Percentiles rank a stretch among this genome's conserved stretches.
These are phyloP conservation scores for Zhengitettix transpicula DNA, from an alignment of 2,888 invertebrate species.

Conservation along the genomic window DNA sequence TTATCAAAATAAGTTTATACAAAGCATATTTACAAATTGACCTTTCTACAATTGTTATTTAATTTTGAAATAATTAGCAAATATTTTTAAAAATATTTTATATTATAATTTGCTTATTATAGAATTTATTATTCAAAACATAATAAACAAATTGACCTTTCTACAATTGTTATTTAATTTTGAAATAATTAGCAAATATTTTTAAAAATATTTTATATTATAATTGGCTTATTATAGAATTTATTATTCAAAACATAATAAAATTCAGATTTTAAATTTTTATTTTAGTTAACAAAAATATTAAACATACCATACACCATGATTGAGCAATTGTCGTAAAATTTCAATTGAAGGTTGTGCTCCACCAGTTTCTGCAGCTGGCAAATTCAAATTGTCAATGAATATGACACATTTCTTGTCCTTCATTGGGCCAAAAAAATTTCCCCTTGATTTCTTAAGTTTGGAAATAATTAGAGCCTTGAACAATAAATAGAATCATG, in stretches of 20 bases:
- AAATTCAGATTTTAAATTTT: background rate
- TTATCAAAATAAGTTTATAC: too few species aligned
- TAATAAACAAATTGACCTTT: too few species aligned
- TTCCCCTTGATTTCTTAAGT: conserved; percentile 49
- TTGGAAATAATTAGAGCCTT: conserved; percentile 52
- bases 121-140: too few species aligned
- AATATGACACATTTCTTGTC: conserved; percentile 60
- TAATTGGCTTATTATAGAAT: background rate
- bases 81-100: too few species aligned
- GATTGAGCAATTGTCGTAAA: conserved; percentile 65
- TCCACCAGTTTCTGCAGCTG: conserved; percentile 64
- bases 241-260: background rate
- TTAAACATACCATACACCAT: conserved; percentile 53
- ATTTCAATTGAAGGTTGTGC: conserved; percentile 77
- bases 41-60: too few species aligned
- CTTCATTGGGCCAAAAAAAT: conserved; percentile 57
- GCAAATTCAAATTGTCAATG: conserved; percentile 82
- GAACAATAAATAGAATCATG: background rate
- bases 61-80: too few species aligned
- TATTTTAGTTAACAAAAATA: background rate
- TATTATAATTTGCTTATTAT: too few species aligned
- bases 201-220: background rate
- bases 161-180: too few species aligned
- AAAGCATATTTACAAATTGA: too few species aligned
- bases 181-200: too few species aligned